A percentile compares a stretch with the other conserved stretches of the same genome.
Conservation (phyloP, 1,140 invertebrate genomes). For the Lepidurus packardi region DNA sequence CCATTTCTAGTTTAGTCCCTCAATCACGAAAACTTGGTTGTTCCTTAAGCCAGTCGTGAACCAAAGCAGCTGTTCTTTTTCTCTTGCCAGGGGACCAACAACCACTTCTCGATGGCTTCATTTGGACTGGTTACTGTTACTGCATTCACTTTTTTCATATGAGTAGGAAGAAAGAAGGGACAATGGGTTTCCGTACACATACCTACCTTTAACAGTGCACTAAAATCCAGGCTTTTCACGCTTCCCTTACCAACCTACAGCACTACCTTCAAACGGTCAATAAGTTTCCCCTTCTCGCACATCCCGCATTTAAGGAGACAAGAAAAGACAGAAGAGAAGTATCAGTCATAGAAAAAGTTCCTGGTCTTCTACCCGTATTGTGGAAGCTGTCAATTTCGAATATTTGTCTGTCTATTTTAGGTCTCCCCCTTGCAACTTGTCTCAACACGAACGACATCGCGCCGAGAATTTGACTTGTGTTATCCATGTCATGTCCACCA, state of each 20-base stretch:
- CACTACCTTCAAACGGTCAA: slow-evolving; percentile 18
- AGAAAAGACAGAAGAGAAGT: not conserved
- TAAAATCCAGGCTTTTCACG: slow-evolving; percentile 8
- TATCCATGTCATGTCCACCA: slow-evolving; percentile 14
- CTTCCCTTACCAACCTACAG: not conserved
- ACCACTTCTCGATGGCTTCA: no score
- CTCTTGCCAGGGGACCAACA: no score
- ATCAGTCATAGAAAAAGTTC: not conserved
- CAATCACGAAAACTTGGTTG: not conserved
- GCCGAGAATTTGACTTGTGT: slow-evolving; percentile 21
- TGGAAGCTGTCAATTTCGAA: slow-evolving; percentile 2
- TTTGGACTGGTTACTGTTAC: not conserved
- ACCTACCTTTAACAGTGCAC: not conserved
- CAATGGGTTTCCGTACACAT: not conserved
- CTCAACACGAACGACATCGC: not conserved
- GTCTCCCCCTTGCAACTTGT: not conserved
- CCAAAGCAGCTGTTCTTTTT: not conserved
- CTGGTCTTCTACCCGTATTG: not conserved
- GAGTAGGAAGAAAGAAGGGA: not conserved
- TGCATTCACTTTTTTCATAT: not conserved
- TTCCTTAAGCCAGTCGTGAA: not conserved
- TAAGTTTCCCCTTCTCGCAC: slow-evolving; percentile 4
- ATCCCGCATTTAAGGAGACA: not conserved
- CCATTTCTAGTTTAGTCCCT: no score
- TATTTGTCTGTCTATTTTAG: slow-evolving; percentile 20